Conservation (phyloP, 2,888 invertebrate genomes). For the Pheosia gnoma region DNA sequence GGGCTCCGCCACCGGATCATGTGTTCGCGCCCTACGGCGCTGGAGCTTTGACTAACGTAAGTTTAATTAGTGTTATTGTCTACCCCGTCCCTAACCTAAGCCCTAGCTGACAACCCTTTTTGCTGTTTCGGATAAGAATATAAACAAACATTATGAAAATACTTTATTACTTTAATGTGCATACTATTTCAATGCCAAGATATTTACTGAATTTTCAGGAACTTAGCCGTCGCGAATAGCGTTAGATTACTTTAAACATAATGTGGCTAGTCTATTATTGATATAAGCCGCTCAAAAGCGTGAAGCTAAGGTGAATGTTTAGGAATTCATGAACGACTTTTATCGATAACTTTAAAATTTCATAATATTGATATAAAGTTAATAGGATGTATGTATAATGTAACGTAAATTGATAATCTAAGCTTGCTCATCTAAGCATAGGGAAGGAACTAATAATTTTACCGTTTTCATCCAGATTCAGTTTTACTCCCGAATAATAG, state of each 20-base stretch:
- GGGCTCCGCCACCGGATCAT: constrained; percentile 84
- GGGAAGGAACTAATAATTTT: too few relatives aligned
- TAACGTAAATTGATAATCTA: too few relatives aligned
- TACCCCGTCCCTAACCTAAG: not conserved
- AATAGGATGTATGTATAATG: too few relatives aligned
- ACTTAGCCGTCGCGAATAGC: not conserved
- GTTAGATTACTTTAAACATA: not conserved
- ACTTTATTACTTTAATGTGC: too few relatives aligned
- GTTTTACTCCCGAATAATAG: too few relatives aligned
- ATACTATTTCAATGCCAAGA: too few relatives aligned
- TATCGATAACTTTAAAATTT: not conserved
- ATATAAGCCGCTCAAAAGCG: not conserved
- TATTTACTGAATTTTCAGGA: too few relatives aligned
- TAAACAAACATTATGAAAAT: too few relatives aligned
- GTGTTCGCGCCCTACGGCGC: constrained; percentile 86
- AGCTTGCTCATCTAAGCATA: too few relatives aligned
- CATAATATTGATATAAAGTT: not conserved
- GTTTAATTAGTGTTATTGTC: constrained; percentile 29
- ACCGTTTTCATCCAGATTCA: too few relatives aligned
- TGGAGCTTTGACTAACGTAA: constrained; percentile 87
- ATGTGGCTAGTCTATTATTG: not conserved
- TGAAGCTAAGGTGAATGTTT: not conserved
- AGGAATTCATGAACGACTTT: not conserved
- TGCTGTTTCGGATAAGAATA: too few relatives aligned
- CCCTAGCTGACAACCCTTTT: not conserved